Conservation (phyloP, 2,888 invertebrate species). For the Hemistola chrysoprasaria region DNA sequence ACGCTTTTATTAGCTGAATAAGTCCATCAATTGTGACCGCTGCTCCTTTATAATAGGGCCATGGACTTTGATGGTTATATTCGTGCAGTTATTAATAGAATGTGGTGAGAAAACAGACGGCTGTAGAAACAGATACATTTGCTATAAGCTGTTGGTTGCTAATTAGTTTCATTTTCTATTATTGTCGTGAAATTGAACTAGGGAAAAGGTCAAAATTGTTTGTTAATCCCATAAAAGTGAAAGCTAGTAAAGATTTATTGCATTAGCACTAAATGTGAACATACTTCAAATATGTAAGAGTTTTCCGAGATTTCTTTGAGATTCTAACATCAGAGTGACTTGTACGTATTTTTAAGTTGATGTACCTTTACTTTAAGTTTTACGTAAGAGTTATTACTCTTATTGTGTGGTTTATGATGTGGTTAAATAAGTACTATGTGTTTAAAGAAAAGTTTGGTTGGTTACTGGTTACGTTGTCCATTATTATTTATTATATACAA, state of each 20-base stretch:
- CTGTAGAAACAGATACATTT: slow-evolving; percentile 4
- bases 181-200: slow-evolving; percentile 5
- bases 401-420: no score
- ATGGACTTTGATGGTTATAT: slow-evolving; percentile 11
- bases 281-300: no score
- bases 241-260: no score
- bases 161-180: background rate
- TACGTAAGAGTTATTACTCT: no score
- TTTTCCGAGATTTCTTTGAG: no score
- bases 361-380: no score
- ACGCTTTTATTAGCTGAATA: slow-evolving; percentile 65
- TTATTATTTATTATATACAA: slow-evolving; percentile 20
- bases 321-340: no score
- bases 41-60: slow-evolving; percentile 43
- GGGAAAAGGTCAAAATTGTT: no score
- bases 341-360: no score
- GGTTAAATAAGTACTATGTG: background rate
- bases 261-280: no score
- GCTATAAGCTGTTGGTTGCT: slow-evolving; percentile 1
- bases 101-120: slow-evolving; percentile 7
- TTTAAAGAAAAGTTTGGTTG: slow-evolving; percentile 4
- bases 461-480: slow-evolving; percentile 12
- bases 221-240: no score
- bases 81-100: slow-evolving; percentile 13
- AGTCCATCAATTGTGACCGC: slow-evolving; percentile 66